Base-by-base conservation (phyloP, 2,113 vertebrate genomes). In the Pseudonaja textilis region DNA sequence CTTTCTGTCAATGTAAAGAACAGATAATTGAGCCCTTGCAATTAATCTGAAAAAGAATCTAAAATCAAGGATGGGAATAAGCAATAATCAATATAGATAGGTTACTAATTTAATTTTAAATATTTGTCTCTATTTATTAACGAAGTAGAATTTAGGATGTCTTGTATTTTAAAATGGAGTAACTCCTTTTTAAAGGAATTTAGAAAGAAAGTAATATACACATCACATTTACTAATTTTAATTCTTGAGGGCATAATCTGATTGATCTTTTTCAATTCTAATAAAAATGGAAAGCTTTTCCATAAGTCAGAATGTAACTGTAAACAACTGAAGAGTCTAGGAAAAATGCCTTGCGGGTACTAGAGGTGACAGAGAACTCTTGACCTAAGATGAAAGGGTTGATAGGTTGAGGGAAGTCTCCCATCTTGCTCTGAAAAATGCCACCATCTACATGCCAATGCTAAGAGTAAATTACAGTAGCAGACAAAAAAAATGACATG, bases 1-100 rank as follows among this genome's bases (percentile, higher is more conserved):
- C 93, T 94, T 96, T 96, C 39, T 91, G 93, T 91, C 29, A 74
- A 95, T 86, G 95, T 93, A 91, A 95, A 96, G 93, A 92, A 93
- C 95, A 96, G 92, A 93, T 88, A 95, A 93, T 93, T 93, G 92
- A 93, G 94, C 94, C 95, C 95, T 96, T 86, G 90, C 55, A 93
- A 93, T 97, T 97, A 91, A 96, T 94, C 91, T 85, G 92, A 85
- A 56, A 93, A 59, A 94, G 74, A 42, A 47, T 96, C 95, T 96
- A 96, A 97, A 95, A 93, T 56, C 94, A 96, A 89, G 18, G 69
- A 95, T 52, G 91, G 90, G 7, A 87, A 95, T 96, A 96, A 96
- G 94, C 90, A 95, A 95, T 95, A 95, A 95, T 96, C 94, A 89
- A 94, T 93, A 93, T 92, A 54, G 92, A 96, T 91, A 86, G 91